Evolutionary conservation across 2,797 vertebrate genomes (phyloP).

Genomic region (Brachyrhaphis roseni): DNA sequence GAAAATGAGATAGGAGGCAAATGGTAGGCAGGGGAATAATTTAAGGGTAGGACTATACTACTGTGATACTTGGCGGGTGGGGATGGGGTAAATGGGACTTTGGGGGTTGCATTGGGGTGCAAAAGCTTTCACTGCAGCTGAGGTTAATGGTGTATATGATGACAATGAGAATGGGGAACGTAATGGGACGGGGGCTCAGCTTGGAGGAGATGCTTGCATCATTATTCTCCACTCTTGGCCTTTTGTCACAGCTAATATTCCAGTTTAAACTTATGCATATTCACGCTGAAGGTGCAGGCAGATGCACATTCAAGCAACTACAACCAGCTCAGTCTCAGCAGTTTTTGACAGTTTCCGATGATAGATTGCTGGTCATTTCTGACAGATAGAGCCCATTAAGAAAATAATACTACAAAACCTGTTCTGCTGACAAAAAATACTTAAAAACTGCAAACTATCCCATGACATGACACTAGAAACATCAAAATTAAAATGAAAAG

Average conservation of each 20-base stretch:
- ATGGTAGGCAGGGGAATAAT: neutral
- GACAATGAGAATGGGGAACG: conserved; percentile 40
- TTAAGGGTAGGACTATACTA: conserved; percentile 14
- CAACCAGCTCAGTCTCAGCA: conserved; percentile 48
- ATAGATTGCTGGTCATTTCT: conserved; percentile 69
- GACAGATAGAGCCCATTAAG: conserved; percentile 63
- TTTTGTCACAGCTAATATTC: conserved; percentile 45
- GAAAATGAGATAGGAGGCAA: neutral
- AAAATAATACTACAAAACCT: conserved; percentile 59
- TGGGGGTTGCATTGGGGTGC: conserved; percentile 6
- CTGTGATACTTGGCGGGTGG: neutral
- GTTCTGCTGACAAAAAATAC: conserved; percentile 59
- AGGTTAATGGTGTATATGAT: conserved; percentile 66
- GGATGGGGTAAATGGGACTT: conserved; percentile 8
- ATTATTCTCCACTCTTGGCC: conserved; percentile 44
- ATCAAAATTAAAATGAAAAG: conserved; percentile 49
- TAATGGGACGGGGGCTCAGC: conserved; percentile 52
- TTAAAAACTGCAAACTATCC: conserved; percentile 62
- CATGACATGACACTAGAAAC: conserved; percentile 39
- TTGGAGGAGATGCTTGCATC: conserved; percentile 36
- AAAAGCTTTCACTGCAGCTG: conserved; percentile 30
- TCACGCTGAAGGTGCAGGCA: conserved; percentile 20
- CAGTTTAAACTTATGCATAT: conserved; percentile 44
- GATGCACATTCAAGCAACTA: conserved; percentile 35
- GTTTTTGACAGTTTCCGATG: conserved; percentile 52